Conservation (phyloP, 2,797 vertebrate genomes). For the Hybognathus amarus region DNA sequence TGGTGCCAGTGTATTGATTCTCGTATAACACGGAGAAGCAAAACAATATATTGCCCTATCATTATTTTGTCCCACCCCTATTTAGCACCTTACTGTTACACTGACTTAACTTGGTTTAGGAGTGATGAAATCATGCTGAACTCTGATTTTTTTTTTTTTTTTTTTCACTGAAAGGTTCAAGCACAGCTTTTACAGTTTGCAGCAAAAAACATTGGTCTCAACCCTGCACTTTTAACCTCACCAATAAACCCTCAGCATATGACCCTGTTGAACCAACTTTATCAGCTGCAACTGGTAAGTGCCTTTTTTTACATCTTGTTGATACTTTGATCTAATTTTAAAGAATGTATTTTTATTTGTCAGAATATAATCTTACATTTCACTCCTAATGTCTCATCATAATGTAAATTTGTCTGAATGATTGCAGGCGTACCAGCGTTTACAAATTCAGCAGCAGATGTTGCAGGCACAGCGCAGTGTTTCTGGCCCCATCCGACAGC, state of each 20-base stretch:
- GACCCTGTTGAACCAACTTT: slow-evolving; percentile 99
- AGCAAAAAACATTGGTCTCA: slow-evolving; percentile 99
- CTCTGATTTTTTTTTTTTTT: slow-evolving; percentile 15
- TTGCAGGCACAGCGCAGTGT: slow-evolving; percentile 94
- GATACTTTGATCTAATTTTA: not conserved
- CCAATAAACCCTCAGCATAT: slow-evolving; percentile 99
- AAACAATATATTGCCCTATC: no score
- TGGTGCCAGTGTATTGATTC: no score
- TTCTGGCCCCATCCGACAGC: slow-evolving; percentile 98
- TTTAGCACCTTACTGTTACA: not conserved
- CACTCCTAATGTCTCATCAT: not conserved
- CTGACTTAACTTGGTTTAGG: not conserved
- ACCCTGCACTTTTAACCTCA: slow-evolving; percentile 99
- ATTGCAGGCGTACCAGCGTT: slow-evolving; percentile 95
- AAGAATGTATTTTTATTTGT: not conserved
- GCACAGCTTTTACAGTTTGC: slow-evolving; percentile 99
- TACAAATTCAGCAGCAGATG: slow-evolving; percentile 99
- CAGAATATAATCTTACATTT: not conserved
- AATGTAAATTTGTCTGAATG: slow-evolving; percentile 12
- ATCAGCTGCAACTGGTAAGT: slow-evolving; percentile 99
- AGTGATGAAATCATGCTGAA: slow-evolving; percentile 1
- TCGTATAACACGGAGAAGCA: no score
- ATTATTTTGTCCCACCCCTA: no score
- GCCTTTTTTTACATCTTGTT: not conserved
- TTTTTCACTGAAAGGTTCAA: slow-evolving; percentile 87